Conservation (phyloP, 2,797 vertebrate species). For the Myotis daubentonii region DNA sequence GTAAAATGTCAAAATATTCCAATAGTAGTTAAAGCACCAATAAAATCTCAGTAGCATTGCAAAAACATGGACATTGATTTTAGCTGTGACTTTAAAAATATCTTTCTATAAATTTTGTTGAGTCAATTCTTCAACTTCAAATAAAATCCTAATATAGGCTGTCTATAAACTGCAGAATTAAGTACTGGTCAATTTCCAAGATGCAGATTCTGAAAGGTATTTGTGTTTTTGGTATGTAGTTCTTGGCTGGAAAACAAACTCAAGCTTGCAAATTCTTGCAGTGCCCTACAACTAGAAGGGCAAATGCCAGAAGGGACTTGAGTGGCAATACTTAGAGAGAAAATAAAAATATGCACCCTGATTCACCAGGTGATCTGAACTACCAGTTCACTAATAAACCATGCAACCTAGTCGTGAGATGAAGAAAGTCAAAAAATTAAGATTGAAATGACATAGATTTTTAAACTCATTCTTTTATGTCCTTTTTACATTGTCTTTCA, state of each 20-base stretch:
- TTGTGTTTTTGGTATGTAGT: conserved; percentile 79
- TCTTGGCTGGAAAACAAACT: conserved; percentile 81
- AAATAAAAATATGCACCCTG: not conserved
- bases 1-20: conserved; percentile 54
- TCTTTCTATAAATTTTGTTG: conserved; percentile 76
- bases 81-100: conserved; percentile 73
- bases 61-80: conserved; percentile 59
- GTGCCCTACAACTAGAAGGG: conserved; percentile 61
- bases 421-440: conserved; percentile 31
- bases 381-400: conserved; percentile 8
- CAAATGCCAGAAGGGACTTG: not conserved
- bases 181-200: conserved; percentile 70
- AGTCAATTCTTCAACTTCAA: conserved; percentile 80
- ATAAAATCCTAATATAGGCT: conserved; percentile 72
- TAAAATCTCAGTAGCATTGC: conserved; percentile 40
- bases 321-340: not conserved
- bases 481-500: not conserved
- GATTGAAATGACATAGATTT: not conserved
- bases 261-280: conserved; percentile 72
- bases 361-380: not conserved
- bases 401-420: not conserved
- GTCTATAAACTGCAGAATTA: conserved; percentile 82
- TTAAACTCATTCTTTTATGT: not conserved
- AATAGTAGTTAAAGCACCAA: conserved; percentile 18
- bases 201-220: conserved; percentile 70